Conservation (phyloP, 2,888 invertebrate genomes). For the Erebia ligea region DNA sequence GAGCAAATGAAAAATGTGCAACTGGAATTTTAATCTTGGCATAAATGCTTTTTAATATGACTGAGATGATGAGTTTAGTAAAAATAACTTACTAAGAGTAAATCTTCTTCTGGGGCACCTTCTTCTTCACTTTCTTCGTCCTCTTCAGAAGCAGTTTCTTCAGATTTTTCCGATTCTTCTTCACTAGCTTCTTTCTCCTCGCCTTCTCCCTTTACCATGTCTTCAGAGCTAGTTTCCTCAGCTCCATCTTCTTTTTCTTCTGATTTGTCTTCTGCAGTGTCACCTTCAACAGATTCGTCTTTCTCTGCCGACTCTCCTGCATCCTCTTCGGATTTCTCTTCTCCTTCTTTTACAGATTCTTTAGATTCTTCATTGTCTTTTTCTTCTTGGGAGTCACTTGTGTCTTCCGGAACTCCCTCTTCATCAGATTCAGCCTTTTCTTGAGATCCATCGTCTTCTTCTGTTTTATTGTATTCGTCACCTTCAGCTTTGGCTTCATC, state of each 20-base stretch:
- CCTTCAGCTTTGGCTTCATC: constrained; percentile 42
- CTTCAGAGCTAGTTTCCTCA: constrained; percentile 41
- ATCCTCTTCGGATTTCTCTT: constrained; percentile 57
- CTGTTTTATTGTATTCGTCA: constrained; percentile 50
- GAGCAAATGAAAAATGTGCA: too few species aligned
- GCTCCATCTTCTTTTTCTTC: constrained; percentile 53
- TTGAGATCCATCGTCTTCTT: constrained; percentile 73
- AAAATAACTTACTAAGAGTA: constrained; percentile 78
- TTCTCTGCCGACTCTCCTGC: constrained; percentile 60
- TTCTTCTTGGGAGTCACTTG: constrained; percentile 51
- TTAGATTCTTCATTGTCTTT: constrained; percentile 53
- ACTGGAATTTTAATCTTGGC: too few species aligned
- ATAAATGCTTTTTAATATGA: too few species aligned
- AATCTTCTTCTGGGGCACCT: constrained; percentile 85
- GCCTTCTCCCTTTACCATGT: constrained; percentile 38
- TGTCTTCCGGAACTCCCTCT: constrained; percentile 49
- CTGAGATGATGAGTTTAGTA: not conserved
- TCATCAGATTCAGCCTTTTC: constrained; percentile 70
- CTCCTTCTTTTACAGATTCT: constrained; percentile 51
- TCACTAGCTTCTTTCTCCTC: constrained; percentile 44
- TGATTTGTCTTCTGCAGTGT: constrained; percentile 53
- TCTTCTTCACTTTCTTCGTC: constrained; percentile 61
- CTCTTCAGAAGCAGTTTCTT: constrained; percentile 55
- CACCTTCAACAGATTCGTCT: constrained; percentile 49
- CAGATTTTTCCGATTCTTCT: constrained; percentile 50